Conservation (phyloP, 2,797 vertebrate genomes). For the Lacerta bilineata region DNA sequence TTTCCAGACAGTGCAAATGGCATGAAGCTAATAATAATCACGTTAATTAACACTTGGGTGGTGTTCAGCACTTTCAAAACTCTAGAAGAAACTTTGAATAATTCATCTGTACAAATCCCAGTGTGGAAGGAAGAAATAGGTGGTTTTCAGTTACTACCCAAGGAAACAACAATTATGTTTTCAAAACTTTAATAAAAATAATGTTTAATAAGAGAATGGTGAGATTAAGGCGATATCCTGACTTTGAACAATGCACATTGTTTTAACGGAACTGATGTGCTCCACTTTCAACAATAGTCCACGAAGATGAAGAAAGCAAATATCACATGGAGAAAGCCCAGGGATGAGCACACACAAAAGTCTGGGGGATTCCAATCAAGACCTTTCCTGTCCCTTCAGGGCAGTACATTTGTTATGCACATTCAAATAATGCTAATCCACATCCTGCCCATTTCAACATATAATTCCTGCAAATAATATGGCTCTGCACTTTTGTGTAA, state of each 20-base stretch:
- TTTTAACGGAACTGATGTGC: fast-evolving
- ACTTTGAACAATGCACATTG: not conserved
- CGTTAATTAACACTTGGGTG: constrained; percentile 66
- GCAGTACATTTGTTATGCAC: not conserved
- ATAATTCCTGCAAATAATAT: not conserved
- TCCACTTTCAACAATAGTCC: not conserved
- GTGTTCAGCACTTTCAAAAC: constrained; percentile 55
- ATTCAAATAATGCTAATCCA: not conserved
- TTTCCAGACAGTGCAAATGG: constrained; percentile 65
- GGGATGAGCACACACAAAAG: not conserved
- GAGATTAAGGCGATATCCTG: not conserved
- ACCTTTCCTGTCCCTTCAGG: not conserved
- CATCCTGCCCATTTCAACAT: not conserved
- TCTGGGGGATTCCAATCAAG: not conserved
- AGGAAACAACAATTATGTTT: constrained; percentile 5
- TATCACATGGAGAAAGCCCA: not conserved
- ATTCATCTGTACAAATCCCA: constrained; percentile 63
- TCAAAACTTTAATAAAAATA: constrained; percentile 8
- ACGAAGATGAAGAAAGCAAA: not conserved
- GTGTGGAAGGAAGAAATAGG: constrained; percentile 53
- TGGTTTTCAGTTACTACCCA: constrained; percentile 38
- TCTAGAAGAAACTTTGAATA: constrained; percentile 37
- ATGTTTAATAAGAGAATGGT: not conserved
- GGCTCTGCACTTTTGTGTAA: not conserved
- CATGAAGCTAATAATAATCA: constrained; percentile 67